Conservation (phyloP, 2,113 vertebrate species). For the Sylvilagus bachmani region DNA sequence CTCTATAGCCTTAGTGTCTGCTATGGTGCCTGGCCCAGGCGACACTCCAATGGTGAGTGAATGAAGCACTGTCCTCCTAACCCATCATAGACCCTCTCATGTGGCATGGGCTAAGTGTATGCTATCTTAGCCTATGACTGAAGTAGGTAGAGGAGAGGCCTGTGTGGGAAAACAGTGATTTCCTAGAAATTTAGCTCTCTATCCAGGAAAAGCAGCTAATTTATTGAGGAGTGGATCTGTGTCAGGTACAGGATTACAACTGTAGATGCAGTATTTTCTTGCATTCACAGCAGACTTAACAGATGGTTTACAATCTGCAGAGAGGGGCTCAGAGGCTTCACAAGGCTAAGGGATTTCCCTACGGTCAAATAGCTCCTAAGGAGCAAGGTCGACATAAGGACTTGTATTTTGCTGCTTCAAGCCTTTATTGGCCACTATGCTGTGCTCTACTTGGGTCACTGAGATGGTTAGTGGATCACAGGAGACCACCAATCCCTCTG, state of each 20-base stretch:
- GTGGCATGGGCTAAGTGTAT: rapidly evolving
- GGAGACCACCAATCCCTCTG: background rate
- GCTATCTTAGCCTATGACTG: background rate
- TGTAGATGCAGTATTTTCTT: rapidly evolving
- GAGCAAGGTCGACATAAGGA: background rate
- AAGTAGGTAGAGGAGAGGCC: background rate
- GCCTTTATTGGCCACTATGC: background rate
- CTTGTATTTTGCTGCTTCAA: rapidly evolving
- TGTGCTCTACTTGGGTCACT: background rate
- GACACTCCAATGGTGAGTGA: background rate
- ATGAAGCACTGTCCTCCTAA: background rate
- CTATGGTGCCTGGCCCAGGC: rapidly evolving
- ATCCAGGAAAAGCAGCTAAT: background rate
- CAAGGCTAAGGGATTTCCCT: background rate
- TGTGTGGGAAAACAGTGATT: background rate
- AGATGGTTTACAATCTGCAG: background rate
- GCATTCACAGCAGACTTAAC: background rate
- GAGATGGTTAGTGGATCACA: background rate
- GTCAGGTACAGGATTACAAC: background rate
- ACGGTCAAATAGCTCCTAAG: background rate
- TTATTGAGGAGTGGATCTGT: rapidly evolving
- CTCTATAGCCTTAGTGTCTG: too few species aligned
- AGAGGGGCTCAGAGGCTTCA: background rate
- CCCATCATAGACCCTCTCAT: rapidly evolving
- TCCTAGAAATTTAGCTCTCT: background rate